A percentile compares a stretch with the other conserved stretches of the same genome.
These are phyloP conservation scores for Eupsilia transversa DNA, from an alignment of 2,888 invertebrate genomes.

Conservation along the genomic window DNA sequence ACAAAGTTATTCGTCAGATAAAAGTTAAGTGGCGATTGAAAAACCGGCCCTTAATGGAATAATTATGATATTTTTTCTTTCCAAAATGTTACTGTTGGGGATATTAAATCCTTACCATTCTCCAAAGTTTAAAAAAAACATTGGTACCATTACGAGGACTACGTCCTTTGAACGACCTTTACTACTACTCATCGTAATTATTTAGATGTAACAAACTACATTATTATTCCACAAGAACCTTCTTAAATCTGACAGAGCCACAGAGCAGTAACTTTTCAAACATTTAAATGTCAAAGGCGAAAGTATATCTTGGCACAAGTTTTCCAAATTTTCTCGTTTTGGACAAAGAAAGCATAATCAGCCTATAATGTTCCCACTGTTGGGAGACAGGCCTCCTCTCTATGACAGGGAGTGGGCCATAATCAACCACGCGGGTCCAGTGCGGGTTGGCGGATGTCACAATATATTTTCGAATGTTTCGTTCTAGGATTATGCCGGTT, in stretches of 20 bases:
- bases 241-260: slow-evolving; percentile 29
- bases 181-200: neutral
- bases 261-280: slow-evolving; percentile 37
- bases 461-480: too few relatives aligned
- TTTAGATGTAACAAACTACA: slow-evolving; percentile 5
- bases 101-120: neutral
- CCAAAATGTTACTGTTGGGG: neutral
- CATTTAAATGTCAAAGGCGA: slow-evolving; percentile 57
- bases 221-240: slow-evolving; percentile 32
- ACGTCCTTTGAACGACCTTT: neutral
- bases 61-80: neutral
- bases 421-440: too few relatives aligned
- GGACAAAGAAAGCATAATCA: neutral
- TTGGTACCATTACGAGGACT: neutral
- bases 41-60: too few relatives aligned
- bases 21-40: too few relatives aligned
- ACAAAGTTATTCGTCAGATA: too few relatives aligned
- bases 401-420: too few relatives aligned
- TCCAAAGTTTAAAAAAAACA: neutral
- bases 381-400: too few relatives aligned
- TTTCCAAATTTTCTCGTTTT: slow-evolving; percentile 36
- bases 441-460: too few relatives aligned
- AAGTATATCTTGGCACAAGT: slow-evolving; percentile 49
- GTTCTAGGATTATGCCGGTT: too few relatives aligned
- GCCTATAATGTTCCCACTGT: too few relatives aligned